phyloP scores from a whole-genome alignment of 1,140 invertebrate species.

The Atta colombica region DNA sequence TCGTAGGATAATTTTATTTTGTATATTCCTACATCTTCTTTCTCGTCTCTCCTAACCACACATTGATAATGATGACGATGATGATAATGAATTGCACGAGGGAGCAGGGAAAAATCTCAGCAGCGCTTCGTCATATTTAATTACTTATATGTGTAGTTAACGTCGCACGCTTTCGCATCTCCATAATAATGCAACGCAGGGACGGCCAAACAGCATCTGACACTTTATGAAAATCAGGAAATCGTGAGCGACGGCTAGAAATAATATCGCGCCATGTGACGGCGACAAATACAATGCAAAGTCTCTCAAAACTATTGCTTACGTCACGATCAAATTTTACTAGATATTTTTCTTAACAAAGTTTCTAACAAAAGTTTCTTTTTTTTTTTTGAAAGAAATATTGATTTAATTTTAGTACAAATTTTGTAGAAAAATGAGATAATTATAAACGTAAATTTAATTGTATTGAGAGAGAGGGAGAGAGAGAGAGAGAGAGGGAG shows the following conservation, averaged over 20 bases:
- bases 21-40: neutral
- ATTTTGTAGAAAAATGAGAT: neutral
- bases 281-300: conserved; percentile 22
- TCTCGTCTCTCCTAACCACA: neutral
- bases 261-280: conserved; percentile 41
- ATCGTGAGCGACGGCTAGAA: conserved; percentile 39
- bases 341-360: neutral
- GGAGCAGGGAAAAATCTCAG: neutral
- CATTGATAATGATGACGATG: conserved; percentile 47
- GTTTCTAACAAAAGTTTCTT: neutral
- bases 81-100: conserved; percentile 31
- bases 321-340: conserved; percentile 1
- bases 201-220: conserved; percentile 35
- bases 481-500: neutral
- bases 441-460: neutral
- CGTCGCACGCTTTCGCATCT: conserved; percentile 9
- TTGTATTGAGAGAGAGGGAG: neutral
- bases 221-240: conserved; percentile 45
- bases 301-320: neutral
- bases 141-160: conserved; percentile 57
- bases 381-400: neutral
- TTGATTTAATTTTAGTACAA: neutral
- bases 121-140: conserved; percentile 57
- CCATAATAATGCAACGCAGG: conserved; percentile 23
- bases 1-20: neutral